These are phyloP conservation scores for Myotis findleyi DNA, from an alignment of 2,797 vertebrate species.

Conservation along the genomic window DNA sequence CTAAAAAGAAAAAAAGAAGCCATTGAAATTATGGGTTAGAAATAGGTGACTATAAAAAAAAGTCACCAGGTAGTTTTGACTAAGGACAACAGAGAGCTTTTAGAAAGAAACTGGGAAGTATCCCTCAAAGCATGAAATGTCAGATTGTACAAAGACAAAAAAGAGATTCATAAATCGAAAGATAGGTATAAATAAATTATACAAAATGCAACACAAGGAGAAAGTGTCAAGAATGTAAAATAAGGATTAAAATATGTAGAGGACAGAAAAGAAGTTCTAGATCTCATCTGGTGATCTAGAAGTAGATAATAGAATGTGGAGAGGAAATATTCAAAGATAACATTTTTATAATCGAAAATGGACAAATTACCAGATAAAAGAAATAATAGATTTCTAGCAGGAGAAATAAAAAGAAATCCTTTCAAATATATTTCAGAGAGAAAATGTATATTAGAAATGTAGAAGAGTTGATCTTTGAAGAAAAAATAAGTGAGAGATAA, in stretches of 20 bases:
- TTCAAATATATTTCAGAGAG: not conserved
- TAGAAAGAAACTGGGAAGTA: not conserved
- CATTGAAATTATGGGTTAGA: not conserved
- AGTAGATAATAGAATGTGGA: not conserved
- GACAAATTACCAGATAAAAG: not conserved
- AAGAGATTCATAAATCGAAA: not conserved
- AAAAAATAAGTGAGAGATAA: not conserved
- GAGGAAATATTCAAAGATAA: not conserved
- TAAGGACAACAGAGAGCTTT: not conserved
- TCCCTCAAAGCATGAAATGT: not conserved
- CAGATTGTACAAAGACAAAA: not conserved
- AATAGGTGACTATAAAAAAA: not conserved
- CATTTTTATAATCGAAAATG: not conserved
- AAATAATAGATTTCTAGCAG: not conserved
- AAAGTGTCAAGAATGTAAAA: not conserved
- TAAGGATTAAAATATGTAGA: not conserved
- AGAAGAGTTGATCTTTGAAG: not conserved
- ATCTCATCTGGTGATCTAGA: not conserved
- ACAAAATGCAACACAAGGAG: not conserved
- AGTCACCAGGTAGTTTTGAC: not conserved
- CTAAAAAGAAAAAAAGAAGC: not conserved
- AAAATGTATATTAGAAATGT: not conserved
- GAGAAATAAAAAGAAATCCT: not conserved
- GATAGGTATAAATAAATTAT: not conserved
- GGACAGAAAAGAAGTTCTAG: not conserved